A percentile compares a stretch with the other conserved stretches of the same genome.
These are phyloP conservation scores for Lutjanus campechanus DNA, from an alignment of 2,797 vertebrate species.

Conservation along the genomic window DNA sequence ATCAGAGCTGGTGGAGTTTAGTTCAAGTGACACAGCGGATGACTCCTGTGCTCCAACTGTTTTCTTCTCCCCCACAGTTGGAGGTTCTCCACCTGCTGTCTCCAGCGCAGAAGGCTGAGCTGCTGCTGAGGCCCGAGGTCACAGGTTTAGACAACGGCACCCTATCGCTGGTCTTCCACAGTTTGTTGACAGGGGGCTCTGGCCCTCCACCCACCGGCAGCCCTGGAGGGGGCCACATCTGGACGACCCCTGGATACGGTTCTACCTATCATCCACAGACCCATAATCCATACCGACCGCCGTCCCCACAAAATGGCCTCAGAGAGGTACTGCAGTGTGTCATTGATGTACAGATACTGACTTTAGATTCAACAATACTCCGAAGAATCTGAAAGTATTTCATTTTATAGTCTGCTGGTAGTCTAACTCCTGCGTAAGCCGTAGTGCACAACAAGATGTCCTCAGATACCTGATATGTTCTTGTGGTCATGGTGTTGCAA, in stretches of 20 bases:
- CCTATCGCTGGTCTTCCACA: conserved; percentile 79
- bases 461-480: too few relatives aligned
- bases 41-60: background rate
- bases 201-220: conserved; percentile 9
- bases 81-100: conserved; percentile 84
- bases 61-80: conserved; percentile 65
- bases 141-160: conserved; percentile 73
- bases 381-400: background rate
- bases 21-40: background rate
- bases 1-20: background rate
- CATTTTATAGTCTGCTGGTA: background rate
- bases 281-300: conserved; percentile 15
- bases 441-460: too few relatives aligned
- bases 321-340: conserved; percentile 63
- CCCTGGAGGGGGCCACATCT: conserved; percentile 13
- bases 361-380: background rate
- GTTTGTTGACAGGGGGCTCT: conserved; percentile 59
- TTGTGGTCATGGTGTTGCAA: background rate
- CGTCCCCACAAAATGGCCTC: conserved; percentile 46
- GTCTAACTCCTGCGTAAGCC: background rate
- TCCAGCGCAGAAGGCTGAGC: conserved; percentile 82
- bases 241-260: conserved; percentile 32
- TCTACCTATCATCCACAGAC: background rate
- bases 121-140: conserved; percentile 78
- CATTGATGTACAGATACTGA: background rate